Evolutionary conservation across 1,140 invertebrate species (phyloP).

Genomic region (Pseudomyrmex gracilis): DNA sequence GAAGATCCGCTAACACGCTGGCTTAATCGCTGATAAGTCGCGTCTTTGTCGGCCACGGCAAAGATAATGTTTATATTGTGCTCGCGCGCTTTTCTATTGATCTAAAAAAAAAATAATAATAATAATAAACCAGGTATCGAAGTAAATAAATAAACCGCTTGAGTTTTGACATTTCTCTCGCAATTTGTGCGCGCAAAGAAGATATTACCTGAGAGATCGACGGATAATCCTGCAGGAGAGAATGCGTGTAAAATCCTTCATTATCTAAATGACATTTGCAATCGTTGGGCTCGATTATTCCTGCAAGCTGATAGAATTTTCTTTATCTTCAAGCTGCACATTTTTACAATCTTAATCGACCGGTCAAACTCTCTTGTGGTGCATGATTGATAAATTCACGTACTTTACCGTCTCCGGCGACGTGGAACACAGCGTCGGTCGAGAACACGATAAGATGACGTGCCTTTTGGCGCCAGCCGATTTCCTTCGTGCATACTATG

Average conservation of each 20-base stretch:
- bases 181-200: background rate
- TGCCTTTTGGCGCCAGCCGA: conserved; percentile 88
- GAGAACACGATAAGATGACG: conserved; percentile 88
- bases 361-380: background rate
- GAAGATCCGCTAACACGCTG: conserved; percentile 88
- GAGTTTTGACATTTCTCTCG: too few relatives aligned
- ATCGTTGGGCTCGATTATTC: conserved; percentile 94
- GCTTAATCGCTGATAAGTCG: conserved; percentile 88
- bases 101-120: too few relatives aligned
- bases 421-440: conserved; percentile 88
- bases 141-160: background rate
- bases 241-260: conserved; percentile 89
- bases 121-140: background rate
- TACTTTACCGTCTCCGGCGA: conserved; percentile 89
- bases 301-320: conserved; percentile 88
- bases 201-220: conserved; percentile 87
- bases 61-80: conserved; percentile 91
- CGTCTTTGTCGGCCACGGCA: conserved; percentile 85
- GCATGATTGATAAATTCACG: conserved; percentile 18
- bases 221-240: conserved; percentile 89
- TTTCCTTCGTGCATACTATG: conserved; percentile 87
- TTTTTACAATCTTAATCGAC: background rate
- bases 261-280: conserved; percentile 91
- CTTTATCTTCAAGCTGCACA: background rate
- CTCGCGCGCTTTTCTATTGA: conserved; percentile 87